Conservation (phyloP, 2,888 invertebrate genomes). For the Ophion ventricosus region DNA sequence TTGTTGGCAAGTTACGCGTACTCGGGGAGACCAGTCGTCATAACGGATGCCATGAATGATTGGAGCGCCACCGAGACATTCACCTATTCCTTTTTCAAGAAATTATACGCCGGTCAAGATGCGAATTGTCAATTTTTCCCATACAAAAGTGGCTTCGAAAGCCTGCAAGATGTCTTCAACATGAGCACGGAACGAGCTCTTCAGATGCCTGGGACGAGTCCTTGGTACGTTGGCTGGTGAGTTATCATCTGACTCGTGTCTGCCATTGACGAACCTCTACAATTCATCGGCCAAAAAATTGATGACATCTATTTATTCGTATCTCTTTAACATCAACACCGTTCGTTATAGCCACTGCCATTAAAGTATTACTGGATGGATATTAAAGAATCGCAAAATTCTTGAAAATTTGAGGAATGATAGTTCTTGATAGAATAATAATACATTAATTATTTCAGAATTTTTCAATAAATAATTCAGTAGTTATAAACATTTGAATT, state of each 20-base stretch:
- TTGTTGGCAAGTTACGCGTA: slow-evolving; percentile 86
- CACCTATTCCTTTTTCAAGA: slow-evolving; percentile 92
- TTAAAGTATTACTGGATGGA: too few species aligned
- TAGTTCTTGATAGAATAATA: too few species aligned
- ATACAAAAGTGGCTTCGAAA: slow-evolving; percentile 93
- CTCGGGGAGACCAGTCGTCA: slow-evolving; percentile 91
- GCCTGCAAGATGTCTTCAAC: slow-evolving; percentile 91
- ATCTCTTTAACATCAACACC: too few species aligned
- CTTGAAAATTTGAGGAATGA: too few species aligned
- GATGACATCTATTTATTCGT: too few species aligned
- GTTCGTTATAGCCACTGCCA: too few species aligned
- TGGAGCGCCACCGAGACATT: slow-evolving; percentile 93
- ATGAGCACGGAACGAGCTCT: slow-evolving; percentile 90
- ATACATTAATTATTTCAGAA: too few species aligned
- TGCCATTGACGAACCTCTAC: too few species aligned
- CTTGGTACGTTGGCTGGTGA: slow-evolving; percentile 91
- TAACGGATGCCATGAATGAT: slow-evolving; percentile 91
- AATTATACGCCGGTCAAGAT: slow-evolving; percentile 86
- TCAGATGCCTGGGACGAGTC: slow-evolving; percentile 85
- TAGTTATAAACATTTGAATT: too few species aligned
- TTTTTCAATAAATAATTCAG: too few species aligned
- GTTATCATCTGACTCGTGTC: slow-evolving; percentile 72
- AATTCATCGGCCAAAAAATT: too few species aligned
- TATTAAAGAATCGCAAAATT: too few species aligned
- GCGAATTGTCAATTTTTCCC: slow-evolving; percentile 96